Evolutionary conservation across 1,140 invertebrate genomes (phyloP).

Genomic region (Anastatus disparis): DNA sequence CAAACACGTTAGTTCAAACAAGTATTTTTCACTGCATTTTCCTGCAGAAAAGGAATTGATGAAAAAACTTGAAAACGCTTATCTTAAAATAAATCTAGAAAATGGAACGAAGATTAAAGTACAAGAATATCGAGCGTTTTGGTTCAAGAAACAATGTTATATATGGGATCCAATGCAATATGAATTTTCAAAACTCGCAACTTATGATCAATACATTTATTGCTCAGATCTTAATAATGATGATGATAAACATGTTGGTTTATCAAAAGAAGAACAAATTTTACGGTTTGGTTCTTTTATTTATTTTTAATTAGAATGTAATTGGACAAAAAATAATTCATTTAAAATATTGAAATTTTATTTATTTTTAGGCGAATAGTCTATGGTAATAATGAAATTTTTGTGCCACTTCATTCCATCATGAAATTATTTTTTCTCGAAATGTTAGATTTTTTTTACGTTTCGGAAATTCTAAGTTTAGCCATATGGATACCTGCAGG

Average conservation of each 20-base stretch:
- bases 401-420: conserved; percentile 79
- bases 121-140: conserved; percentile 66
- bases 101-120: conserved; percentile 61
- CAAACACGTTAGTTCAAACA: no score
- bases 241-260: conserved; percentile 68
- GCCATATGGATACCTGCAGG: conserved; percentile 82
- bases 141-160: conserved; percentile 76
- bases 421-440: conserved; percentile 79
- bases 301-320: neutral
- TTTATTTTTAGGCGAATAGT: conserved; percentile 72
- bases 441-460: conserved; percentile 94
- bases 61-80: conserved; percentile 49
- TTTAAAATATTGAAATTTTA: neutral
- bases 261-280: conserved; percentile 67
- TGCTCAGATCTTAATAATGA: conserved; percentile 71
- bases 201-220: conserved; percentile 72
- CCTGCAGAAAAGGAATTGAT: conserved; percentile 43
- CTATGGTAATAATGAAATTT: conserved; percentile 86
- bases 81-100: conserved; percentile 58
- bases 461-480: conserved; percentile 91
- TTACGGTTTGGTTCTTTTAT: conserved; percentile 57
- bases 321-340: no score
- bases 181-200: conserved; percentile 73
- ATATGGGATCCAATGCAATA: conserved; percentile 72
- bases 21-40: neutral